Base-by-base conservation (phyloP, 2,113 vertebrate species). In the Myiozetetes cayanensis region DNA sequence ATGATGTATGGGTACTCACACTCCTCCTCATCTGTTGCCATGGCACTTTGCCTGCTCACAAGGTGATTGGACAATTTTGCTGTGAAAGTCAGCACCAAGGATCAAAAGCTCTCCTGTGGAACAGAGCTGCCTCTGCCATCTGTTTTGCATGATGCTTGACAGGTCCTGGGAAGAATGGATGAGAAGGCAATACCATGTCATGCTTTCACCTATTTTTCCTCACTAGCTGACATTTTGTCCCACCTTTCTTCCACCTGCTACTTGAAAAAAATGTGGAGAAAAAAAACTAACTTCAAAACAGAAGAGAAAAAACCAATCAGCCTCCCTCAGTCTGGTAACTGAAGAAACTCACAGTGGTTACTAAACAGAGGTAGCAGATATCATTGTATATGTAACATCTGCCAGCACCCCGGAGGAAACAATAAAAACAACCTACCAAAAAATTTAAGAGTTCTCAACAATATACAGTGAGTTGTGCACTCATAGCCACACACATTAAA, bases 21-120 rank as follows among this genome's bases (percentile, higher is more conserved):
- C 91, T 94, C 92, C 95, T 89, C 23, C 93, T 94, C 91, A 93
- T 90, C 96, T 96, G 95, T 87, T 90, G 76, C 80, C 80, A 86
- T 84, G 83, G 95, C 86, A 77, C 39, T 93, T 86, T 96, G 92
- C 90, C 90, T 77, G 80, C 83, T 86, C 14, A 93, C 50, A 59
- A 92, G 83, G 88, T 93, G 83, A 89, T 50, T 77, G 72, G 83
- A 62, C 76, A 74, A 67, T 94, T 88, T 66, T 93, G 37, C 65
- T 61, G 43, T 30, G 63, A 77, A 95, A 90, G 74, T 70, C 85
- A 53, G 79, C 86, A 88, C 35, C 90, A 63, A 77, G 86, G 88
- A 95, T 94, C 90, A 90, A 90, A 86, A 94, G 77, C 80, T 93
- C 71, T 95, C 77, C 85, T 4, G 39, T 79, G 66, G 81, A 89